These are phyloP conservation scores for Heliocidaris tuberculata DNA, from an alignment of 35 echinoderm and acorn worm genomes.

Conservation along the genomic window DNA sequence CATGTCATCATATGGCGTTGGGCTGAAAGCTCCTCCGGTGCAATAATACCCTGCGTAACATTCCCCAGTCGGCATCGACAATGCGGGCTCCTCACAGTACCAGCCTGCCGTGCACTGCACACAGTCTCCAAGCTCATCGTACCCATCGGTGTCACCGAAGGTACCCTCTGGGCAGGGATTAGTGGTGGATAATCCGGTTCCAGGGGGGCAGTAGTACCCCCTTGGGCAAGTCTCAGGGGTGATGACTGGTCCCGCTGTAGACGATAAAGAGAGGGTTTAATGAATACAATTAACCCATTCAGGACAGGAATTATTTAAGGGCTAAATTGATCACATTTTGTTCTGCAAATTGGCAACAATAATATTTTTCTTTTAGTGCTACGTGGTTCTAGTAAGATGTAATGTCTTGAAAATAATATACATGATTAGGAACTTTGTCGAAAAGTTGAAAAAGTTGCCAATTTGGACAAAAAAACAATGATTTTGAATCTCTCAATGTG, in stretches of 20 bases:
- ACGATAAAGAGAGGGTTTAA: neutral
- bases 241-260: constrained; percentile 71
- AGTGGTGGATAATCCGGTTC: constrained; percentile 63
- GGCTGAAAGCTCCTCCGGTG: constrained; percentile 74
- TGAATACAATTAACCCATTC: too few relatives aligned
- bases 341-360: too few relatives aligned
- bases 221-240: constrained; percentile 69
- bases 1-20: constrained; percentile 94
- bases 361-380: too few relatives aligned
- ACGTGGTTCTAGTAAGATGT: too few relatives aligned
- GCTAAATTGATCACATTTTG: too few relatives aligned
- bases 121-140: constrained; percentile 68
- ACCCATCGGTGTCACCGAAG: constrained; percentile 64
- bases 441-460: too few relatives aligned
- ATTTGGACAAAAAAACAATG: too few relatives aligned
- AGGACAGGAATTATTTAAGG: too few relatives aligned
- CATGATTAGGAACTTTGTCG: too few relatives aligned
- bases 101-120: constrained; percentile 74
- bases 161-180: constrained; percentile 87
- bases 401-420: too few relatives aligned
- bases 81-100: constrained; percentile 83
- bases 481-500: too few relatives aligned
- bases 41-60: constrained; percentile 98
- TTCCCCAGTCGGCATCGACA: constrained; percentile 75
- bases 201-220: constrained; percentile 92